phyloP scores from a whole-genome alignment of 53 echinoderm and acorn worm genomes.

The Henricia sp. region DNA sequence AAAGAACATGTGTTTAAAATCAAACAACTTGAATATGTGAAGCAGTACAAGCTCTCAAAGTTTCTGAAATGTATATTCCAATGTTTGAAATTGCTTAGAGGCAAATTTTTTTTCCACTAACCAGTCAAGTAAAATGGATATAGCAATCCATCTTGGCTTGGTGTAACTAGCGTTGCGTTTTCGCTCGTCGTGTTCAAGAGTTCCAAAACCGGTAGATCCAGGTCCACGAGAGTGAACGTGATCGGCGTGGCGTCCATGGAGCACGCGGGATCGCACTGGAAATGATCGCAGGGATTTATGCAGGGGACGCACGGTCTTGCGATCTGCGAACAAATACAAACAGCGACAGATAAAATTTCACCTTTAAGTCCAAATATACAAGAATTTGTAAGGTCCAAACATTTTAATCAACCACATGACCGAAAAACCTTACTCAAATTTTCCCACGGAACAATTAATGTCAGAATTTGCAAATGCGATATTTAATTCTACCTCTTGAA shows the following conservation, averaged over 20 bases:
- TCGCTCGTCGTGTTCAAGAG: not conserved
- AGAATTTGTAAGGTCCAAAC: no score
- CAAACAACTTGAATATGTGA: no score
- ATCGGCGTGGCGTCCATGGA: slow-evolving; percentile 7
- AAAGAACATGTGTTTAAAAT: no score
- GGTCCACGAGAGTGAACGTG: slow-evolving; percentile 36
- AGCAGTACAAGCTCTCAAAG: no score
- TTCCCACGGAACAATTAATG: not conserved
- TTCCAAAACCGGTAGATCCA: slow-evolving; percentile 33
- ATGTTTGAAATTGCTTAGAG: no score
- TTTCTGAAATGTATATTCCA: no score
- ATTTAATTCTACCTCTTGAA: slow-evolving; percentile 56
- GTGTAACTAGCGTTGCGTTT: not conserved
- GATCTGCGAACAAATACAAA: slow-evolving; percentile 20
- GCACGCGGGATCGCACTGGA: slow-evolving; percentile 47
- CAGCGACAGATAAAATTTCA: not conserved
- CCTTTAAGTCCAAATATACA: no score
- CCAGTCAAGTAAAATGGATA: slow-evolving; percentile 55
- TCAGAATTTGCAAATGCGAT: not conserved
- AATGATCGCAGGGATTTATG: slow-evolving; percentile 37
- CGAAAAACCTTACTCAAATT: no score
- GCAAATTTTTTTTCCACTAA: not conserved
- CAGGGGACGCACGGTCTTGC: slow-evolving; percentile 60
- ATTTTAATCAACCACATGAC: no score
- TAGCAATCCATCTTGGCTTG: not conserved